Evolutionary conservation across 2,113 vertebrate genomes (phyloP), one percentile per base, ranked within the genome.

Genomic region (Mionectes macconnelli): DNA sequence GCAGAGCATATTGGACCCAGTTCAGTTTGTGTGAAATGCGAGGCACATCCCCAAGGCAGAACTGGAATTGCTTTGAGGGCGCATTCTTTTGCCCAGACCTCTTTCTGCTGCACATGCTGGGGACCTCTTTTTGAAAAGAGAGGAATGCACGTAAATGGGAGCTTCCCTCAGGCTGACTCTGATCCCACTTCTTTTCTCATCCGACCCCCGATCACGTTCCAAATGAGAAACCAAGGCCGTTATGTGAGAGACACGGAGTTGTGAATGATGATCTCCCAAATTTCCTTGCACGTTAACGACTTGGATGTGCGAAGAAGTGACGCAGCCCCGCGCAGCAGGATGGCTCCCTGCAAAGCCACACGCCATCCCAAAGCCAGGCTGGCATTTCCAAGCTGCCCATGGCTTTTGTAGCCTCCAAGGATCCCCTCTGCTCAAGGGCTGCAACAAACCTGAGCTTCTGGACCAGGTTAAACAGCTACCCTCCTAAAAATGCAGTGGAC

Each of bases 21-120:
- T 78, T 96, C 92, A 87, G 52, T 27, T 84, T 68, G 19, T 49
- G 73, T 3, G 24, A 89, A 92, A 78, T 2, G 14, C 84, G 50
- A 97, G 60, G 64, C 92, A 57, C 53, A 66, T 78, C 88, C 87
- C 88, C 80, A 83, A 82, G 53, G 44, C 88, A 89, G 93, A 84
- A 68, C 44, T 94, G 90, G 86, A 89, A 79, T 75, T 72, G 64
- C 83, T 96, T 90, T 90, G 90, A 96, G 92, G 96, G 52, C 0
- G 2, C 18, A 1, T 90, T 96, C 87, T 49, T 49, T 60, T 82
- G 68, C 88, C 80, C 88, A 92, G 79, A 89, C 42, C 67, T 28
- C 55, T 85, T 70, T 89, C 78, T 91, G 78, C 75, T 92, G n/a
- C 59, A 55, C 50, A 27, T 14, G 64, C 62, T 44, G 74, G 21